Conservation (phyloP, 2,113 vertebrate genomes). For the Dascyllus trimaculatus region DNA sequence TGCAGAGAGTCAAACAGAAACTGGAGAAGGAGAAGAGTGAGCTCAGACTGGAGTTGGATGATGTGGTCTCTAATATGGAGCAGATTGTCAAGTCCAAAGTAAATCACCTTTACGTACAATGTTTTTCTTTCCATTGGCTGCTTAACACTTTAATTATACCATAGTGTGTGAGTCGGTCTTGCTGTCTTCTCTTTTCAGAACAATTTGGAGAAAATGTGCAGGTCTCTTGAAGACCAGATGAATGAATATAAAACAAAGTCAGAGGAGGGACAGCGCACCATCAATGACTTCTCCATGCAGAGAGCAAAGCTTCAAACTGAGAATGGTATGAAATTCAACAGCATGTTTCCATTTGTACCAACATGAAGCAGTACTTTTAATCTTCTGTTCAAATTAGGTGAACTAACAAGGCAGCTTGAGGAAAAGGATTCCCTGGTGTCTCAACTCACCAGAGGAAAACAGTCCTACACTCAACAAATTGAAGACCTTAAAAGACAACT, state of each 20-base stretch:
- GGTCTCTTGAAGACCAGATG: conserved; percentile 89
- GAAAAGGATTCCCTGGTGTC: conserved; percentile 89
- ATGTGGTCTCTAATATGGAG: conserved; percentile 91
- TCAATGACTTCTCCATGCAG: conserved; percentile 88
- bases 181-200: conserved; percentile 70
- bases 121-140: neutral
- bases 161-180: neutral
- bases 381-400: conserved; percentile 11
- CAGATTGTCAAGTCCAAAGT: conserved; percentile 87
- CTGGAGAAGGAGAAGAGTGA: conserved; percentile 86
- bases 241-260: conserved; percentile 87
- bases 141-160: neutral
- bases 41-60: conserved; percentile 86
- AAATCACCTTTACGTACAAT: neutral
- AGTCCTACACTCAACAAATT: conserved; percentile 89
- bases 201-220: conserved; percentile 88
- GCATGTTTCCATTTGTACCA: neutral
- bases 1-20: conserved; percentile 92
- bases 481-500: conserved; percentile 91
- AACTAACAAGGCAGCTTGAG: conserved; percentile 81
- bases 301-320: conserved; percentile 90
- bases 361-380: neutral
- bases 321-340: conserved; percentile 79
- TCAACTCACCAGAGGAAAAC: conserved; percentile 89
- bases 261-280: conserved; percentile 87